Percentiles rank a stretch among this genome's conserved stretches.
Evolutionary conservation across 2,797 vertebrate genomes (phyloP).

Genomic region (Crotalus adamanteus): DNA sequence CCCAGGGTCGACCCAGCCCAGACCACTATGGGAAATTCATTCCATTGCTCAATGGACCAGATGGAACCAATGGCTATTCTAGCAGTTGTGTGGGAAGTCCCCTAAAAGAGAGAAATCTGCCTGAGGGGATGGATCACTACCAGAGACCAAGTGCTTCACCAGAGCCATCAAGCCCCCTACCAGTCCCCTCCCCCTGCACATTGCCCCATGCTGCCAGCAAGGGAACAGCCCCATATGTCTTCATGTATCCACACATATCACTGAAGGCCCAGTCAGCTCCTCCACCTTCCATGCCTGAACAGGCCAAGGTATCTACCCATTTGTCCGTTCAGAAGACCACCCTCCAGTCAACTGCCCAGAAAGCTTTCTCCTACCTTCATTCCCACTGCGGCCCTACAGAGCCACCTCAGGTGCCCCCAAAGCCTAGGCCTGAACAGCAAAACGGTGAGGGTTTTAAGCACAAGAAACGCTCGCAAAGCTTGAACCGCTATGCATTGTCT

Average conservation of each 20-base stretch:
- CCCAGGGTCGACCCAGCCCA: background rate
- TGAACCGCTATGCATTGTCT: constrained; percentile 84
- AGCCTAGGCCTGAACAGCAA: constrained; percentile 48
- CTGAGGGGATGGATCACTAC: constrained; percentile 80
- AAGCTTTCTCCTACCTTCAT: constrained; percentile 75
- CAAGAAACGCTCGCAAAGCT: constrained; percentile 84
- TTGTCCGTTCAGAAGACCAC: constrained; percentile 40
- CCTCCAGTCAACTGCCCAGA: constrained; percentile 66
- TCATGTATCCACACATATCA: constrained; percentile 77
- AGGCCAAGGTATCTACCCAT: constrained; percentile 46
- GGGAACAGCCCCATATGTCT: constrained; percentile 67
- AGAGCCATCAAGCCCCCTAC: background rate
- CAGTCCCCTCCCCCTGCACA: constrained; percentile 50
- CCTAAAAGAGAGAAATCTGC: constrained; percentile 83
- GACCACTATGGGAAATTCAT: constrained; percentile 35
- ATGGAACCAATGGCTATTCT: constrained; percentile 44
- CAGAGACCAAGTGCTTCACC: constrained; percentile 1
- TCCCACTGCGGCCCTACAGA: constrained; percentile 48
- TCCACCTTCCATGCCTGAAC: constrained; percentile 48
- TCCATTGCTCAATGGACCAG: background rate
- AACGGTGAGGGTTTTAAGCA: constrained; percentile 39
- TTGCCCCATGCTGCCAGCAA: constrained; percentile 79
- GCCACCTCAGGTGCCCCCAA: background rate
- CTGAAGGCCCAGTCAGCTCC: constrained; percentile 64
- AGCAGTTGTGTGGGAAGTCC: constrained; percentile 39